phyloP scores from a whole-genome alignment of 2,888 invertebrate species.

The Dorcus hopei region DNA sequence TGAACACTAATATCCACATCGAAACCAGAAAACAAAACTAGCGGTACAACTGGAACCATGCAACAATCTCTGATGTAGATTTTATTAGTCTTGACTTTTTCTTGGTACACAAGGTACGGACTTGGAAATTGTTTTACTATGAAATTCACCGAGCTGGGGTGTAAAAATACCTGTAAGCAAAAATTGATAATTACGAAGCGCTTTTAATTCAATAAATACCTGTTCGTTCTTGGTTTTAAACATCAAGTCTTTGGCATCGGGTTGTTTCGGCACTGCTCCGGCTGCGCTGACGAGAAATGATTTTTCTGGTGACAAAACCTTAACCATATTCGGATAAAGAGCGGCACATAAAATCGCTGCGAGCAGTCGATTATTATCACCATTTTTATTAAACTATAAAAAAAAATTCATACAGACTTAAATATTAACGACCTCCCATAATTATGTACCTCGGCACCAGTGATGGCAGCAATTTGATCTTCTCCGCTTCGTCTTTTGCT shows the following conservation, averaged over 20 bases:
- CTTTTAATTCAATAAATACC: conserved; percentile 45
- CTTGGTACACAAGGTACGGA: conserved; percentile 78
- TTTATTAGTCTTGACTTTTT: conserved; percentile 76
- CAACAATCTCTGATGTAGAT: conserved; percentile 79
- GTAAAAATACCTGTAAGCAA: conserved; percentile 53
- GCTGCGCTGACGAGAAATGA: conserved; percentile 69
- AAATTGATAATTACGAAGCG: background rate
- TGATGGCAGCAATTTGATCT: conserved; percentile 59
- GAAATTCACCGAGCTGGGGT: conserved; percentile 76
- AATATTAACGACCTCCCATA: background rate
- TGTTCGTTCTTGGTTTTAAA: conserved; percentile 74
- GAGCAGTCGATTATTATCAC: conserved; percentile 70
- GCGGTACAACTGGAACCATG: conserved; percentile 72
- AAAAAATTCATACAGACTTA: background rate
- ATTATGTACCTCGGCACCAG: conserved; percentile 53
- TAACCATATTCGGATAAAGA: conserved; percentile 88
- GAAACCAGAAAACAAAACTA: conserved; percentile 73
- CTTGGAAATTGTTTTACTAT: conserved; percentile 63
- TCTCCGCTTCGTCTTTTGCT: conserved; percentile 54
- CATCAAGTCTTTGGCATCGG: conserved; percentile 66
- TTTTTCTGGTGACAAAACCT: conserved; percentile 76
- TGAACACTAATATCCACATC: conserved; percentile 70
- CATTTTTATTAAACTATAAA: conserved; percentile 68
- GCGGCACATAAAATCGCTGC: conserved; percentile 88
- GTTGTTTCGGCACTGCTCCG: conserved; percentile 71